Conservation (phyloP, 2,888 invertebrate genomes). For the Malthinus seriepunctatus region DNA sequence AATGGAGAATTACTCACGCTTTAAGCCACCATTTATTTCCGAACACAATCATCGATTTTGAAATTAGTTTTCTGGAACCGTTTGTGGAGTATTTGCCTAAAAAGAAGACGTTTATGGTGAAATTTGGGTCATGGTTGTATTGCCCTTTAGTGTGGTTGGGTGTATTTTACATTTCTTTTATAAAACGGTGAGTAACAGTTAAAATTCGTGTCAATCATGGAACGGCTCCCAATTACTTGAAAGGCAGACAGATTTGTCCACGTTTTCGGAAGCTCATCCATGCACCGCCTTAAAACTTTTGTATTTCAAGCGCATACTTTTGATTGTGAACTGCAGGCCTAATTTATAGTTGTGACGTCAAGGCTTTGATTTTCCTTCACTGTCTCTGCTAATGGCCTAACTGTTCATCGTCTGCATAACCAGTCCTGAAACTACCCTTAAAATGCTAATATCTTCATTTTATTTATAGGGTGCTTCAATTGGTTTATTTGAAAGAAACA, state of each 20-base stretch:
- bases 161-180: conserved; percentile 17
- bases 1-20: conserved; percentile 68
- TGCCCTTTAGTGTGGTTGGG: conserved; percentile 49
- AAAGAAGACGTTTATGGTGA: conserved; percentile 58
- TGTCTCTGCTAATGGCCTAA: too few species aligned
- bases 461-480: conserved; percentile 8
- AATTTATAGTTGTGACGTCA: too few species aligned
- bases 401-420: too few species aligned
- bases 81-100: conserved; percentile 67
- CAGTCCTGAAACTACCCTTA: too few species aligned
- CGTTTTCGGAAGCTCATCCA: too few species aligned
- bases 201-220: too few species aligned
- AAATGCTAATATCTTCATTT: not conserved
- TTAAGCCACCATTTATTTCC: conserved; percentile 80
- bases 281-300: too few species aligned
- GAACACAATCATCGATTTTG: conserved; percentile 75
- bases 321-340: too few species aligned
- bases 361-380: too few species aligned
- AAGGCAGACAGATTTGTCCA: too few species aligned
- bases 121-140: conserved; percentile 60
- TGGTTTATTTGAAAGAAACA: conserved; percentile 7
- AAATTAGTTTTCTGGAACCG: conserved; percentile 71
- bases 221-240: too few species aligned
- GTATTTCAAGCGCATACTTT: too few species aligned
- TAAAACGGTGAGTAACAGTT: conserved; percentile 27